Conservation (phyloP, 2,797 vertebrate genomes). For the Glyptemys insculpta region DNA sequence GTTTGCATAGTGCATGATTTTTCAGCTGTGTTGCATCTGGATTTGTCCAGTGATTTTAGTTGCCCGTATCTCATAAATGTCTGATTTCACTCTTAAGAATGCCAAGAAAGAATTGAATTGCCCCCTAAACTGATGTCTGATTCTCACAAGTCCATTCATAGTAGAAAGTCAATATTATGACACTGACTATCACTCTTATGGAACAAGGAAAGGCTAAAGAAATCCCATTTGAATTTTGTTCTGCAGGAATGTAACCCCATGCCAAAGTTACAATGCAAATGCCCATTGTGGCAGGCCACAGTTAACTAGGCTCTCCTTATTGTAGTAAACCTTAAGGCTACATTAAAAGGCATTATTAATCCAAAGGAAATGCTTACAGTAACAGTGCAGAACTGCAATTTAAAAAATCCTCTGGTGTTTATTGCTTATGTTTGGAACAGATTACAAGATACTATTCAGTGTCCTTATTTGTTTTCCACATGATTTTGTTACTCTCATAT, state of each 20-base stretch:
- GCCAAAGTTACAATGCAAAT: no score
- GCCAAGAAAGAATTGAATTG: neutral
- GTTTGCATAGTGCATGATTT: neutral
- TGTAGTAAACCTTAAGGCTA: neutral
- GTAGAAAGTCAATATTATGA: rapidly evolving
- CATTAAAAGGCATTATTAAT: neutral
- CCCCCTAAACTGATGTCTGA: rapidly evolving
- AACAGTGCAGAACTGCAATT: neutral
- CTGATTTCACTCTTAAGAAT: neutral
- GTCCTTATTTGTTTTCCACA: rapidly evolving
- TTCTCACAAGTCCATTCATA: neutral
- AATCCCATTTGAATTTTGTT: neutral
- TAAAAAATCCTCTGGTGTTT: neutral
- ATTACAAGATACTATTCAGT: neutral
- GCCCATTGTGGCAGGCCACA: neutral
- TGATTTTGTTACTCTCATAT: neutral
- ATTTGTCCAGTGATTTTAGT: rapidly evolving
- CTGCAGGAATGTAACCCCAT: neutral
- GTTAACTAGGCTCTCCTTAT: neutral
- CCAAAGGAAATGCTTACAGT: neutral
- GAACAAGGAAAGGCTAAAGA: neutral
- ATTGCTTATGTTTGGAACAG: neutral
- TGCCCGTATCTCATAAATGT: neutral
- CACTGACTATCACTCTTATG: neutral
- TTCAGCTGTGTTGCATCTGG: neutral